A percentile compares a stretch with the other conserved stretches of the same genome.
These are phyloP conservation scores for Brachypodius melanocephalos DNA, from an alignment of 2,113 vertebrate genomes.

Conservation along the genomic window DNA sequence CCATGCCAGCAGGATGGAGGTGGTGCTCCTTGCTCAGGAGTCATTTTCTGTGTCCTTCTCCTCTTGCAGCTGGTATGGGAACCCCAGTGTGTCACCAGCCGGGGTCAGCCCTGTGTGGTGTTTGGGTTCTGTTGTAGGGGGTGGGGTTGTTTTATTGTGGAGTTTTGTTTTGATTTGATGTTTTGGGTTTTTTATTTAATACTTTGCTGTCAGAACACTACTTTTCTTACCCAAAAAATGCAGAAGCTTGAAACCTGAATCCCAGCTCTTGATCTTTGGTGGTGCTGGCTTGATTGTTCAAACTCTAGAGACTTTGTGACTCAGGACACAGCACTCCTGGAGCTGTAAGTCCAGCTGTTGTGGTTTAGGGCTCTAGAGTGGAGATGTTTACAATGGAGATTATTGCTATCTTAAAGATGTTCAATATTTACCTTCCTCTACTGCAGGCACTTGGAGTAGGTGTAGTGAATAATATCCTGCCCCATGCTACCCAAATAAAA, in stretches of 20 bases:
- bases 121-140: neutral
- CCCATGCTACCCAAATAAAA: neutral
- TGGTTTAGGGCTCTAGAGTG: neutral
- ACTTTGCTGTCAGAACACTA: neutral
- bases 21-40: neutral
- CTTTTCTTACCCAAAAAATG: neutral
- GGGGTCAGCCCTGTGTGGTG: accelerated
- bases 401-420: neutral
- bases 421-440: neutral
- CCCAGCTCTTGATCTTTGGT: neutral
- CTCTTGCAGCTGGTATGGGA: neutral
- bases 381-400: neutral
- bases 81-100: neutral
- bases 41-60: neutral
- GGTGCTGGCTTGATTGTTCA: neutral
- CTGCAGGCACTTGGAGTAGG: neutral
- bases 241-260: neutral
- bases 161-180: neutral
- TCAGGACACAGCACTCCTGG: neutral
- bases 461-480: neutral
- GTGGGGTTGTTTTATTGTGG: neutral
- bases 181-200: neutral
- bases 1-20: accelerated
- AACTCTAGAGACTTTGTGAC: neutral
- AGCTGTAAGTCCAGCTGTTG: neutral